Evolutionary conservation across 2,888 invertebrate genomes (phyloP), one percentile per base, ranked within the genome.

Genomic region (Sthenelais limicola): DNA sequence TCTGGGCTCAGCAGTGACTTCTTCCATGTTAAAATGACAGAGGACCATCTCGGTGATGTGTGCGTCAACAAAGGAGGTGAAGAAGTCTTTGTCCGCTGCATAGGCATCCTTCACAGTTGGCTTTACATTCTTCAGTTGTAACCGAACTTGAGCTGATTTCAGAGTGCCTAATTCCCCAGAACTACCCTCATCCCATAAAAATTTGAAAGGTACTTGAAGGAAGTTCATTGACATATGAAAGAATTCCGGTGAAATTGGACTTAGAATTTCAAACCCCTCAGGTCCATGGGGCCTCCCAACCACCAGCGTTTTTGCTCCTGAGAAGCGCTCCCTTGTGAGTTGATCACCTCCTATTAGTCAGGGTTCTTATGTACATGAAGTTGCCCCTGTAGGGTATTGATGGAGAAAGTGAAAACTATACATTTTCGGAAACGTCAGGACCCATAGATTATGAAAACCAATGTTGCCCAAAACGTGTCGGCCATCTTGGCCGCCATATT

Each of bases 191-290:
- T 4, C n/a, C 56, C 56, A 56, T 33, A 56, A n/a, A 7, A n/a
- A 15, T 21, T 56, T 56, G 32, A 56, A 56, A 18, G 56, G 28
- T 3, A 56, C 32, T 28, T 56, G 56, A 3, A 54, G 54, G 32
- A 56, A 56, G 30, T 56, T 56, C 56, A 56, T 56, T 9, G 21
- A 30, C 56, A 56, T 56, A 33, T 56, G 56, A 33, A 56, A 56
- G 56, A 56, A 56, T 21, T 56, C 56, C n/a, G 56, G 21, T 1
- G 30, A 30, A 18, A 56, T 21, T 5, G 56, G 56, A 4, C n/a
- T 30, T 4, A 56, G 56, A 3, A 56, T 28, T 4, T 32, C 56
- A 32, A 56, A 56, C 1, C 56, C 56, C 32, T 56, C 56, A 3
- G 28, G 56, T 15, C 15, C 7, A 21, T 56, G 30, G 1, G 15